Percentiles rank a stretch among this genome's conserved stretches.
Evolutionary conservation across 2,797 vertebrate species (phyloP).

Genomic region (Microcaecilia unicolor): DNA sequence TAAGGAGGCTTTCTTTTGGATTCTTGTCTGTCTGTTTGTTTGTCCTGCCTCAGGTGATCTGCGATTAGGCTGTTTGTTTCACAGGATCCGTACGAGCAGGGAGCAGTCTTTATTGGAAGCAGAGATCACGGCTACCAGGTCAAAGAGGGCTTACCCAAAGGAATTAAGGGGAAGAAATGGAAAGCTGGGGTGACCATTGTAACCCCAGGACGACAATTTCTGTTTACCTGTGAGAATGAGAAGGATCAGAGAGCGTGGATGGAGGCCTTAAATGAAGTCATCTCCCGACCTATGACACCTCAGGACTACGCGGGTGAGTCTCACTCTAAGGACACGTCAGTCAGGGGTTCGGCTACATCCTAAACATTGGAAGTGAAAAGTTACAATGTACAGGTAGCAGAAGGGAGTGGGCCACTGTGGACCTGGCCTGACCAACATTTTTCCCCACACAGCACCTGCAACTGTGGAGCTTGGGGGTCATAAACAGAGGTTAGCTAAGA

Average conservation of each 20-base stretch:
- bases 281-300: slow-evolving; percentile 58
- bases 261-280: slow-evolving; percentile 59
- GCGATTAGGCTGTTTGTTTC: too few relatives aligned
- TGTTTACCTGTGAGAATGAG: slow-evolving; percentile 79
- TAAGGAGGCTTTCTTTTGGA: slow-evolving; percentile 37
- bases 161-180: slow-evolving; percentile 66
- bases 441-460: too few relatives aligned
- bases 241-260: slow-evolving; percentile 79
- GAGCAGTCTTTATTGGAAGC: slow-evolving; percentile 74
- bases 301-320: slow-evolving; percentile 56
- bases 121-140: slow-evolving; percentile 67
- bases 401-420: too few relatives aligned
- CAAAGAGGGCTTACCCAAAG: slow-evolving; percentile 49
- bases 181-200: slow-evolving; percentile 61
- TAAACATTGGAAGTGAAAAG: too few relatives aligned
- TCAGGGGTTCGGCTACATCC: too few relatives aligned
- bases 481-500: too few relatives aligned
- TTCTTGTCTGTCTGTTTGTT: too few relatives aligned
- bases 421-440: too few relatives aligned
- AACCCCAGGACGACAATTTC: slow-evolving; percentile 68
- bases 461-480: too few relatives aligned
- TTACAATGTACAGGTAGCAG: too few relatives aligned
- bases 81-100: slow-evolving; percentile 79
- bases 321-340: background rate
- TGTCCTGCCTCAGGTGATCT: too few relatives aligned